Base-by-base conservation (phyloP, 2,797 vertebrate species). In the Pseudochaenichthys georgianus region DNA sequence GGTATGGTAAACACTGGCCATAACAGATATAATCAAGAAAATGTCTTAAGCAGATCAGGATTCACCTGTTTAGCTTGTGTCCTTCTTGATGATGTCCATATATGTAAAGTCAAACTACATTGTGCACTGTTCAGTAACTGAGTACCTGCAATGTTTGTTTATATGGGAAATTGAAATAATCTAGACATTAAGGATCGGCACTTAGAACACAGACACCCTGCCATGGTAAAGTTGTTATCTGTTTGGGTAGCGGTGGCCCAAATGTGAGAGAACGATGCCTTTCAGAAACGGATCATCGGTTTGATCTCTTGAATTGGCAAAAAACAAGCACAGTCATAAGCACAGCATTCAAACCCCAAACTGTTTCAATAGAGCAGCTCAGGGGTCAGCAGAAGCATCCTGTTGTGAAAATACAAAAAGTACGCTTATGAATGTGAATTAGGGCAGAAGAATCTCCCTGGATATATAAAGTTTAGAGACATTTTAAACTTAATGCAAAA, bases 231-330 rank as follows among this genome's bases (percentile, higher is more conserved):
- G 60, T 41, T 73, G 11, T 51, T 21, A 41, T 77, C 45, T 57
- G 2, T 50, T 69, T 63, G 51, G 42, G 42, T 54, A 64, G 48
- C 31, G 4, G 67, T 80, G 73, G 73, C 66, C 65, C 73, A 77
- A 70, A 81, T 80, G 62, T 51, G 64, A 75, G 57, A 41, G 23
- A 75, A 53, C 12, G 16, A 58, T 54, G 63, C 23, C 61, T 78
- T 59, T 78, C 63, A 81, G 58, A 73, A 73, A 47, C 47, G 54
- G 59, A 82, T 75, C 51, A 70, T 80, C 3, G 1, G 17, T 74
- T 57, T 82, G 51, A 87, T 81, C 70, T 55, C 13, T 13, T 67
- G 51, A 79, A 68, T 64, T 78, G 76, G 74, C 69, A 78, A 69
- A 70, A 70, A 50, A 51, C 57, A 28, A 53, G 54, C 71, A 58